phyloP scores from a whole-genome alignment of 2,113 vertebrate species.

The Mus pahari region DNA sequence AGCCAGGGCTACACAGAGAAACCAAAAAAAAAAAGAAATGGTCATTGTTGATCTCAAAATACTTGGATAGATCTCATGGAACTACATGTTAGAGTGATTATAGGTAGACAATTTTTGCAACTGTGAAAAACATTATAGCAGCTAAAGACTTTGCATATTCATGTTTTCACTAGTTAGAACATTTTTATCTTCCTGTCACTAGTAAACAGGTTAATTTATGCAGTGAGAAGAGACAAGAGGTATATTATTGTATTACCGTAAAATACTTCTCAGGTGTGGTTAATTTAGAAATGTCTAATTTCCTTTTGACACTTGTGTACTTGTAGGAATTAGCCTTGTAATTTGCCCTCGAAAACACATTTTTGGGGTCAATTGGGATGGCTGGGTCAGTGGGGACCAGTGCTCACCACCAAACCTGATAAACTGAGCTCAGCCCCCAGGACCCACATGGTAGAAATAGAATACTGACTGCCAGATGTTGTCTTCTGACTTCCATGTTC shows the following conservation, averaged over 20 bases:
- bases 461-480: background rate
- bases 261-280: slow-evolving; percentile 36
- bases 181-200: slow-evolving; percentile 46
- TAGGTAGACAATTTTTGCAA: background rate
- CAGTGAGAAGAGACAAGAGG: background rate
- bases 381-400: background rate
- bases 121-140: background rate
- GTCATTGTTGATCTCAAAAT: slow-evolving; percentile 7
- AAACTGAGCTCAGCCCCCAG: background rate
- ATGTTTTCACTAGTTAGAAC: slow-evolving; percentile 36
- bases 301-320: slow-evolving; percentile 41
- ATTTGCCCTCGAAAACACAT: background rate
- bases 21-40: too few species aligned
- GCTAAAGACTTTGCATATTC: slow-evolving; percentile 6
- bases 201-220: slow-evolving; percentile 59
- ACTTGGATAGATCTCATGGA: slow-evolving; percentile 6
- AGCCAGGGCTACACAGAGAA: too few species aligned
- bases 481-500: background rate
- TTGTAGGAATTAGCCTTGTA: slow-evolving; percentile 47
- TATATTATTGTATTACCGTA: slow-evolving; percentile 23
- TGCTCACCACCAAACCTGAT: background rate
- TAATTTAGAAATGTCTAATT: slow-evolving; percentile 58
- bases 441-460: background rate
- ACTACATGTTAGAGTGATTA: background rate
- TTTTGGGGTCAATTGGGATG: background rate